phyloP scores from a whole-genome alignment of 2,888 invertebrate genomes.

The Dicranocentrus wangi region DNA sequence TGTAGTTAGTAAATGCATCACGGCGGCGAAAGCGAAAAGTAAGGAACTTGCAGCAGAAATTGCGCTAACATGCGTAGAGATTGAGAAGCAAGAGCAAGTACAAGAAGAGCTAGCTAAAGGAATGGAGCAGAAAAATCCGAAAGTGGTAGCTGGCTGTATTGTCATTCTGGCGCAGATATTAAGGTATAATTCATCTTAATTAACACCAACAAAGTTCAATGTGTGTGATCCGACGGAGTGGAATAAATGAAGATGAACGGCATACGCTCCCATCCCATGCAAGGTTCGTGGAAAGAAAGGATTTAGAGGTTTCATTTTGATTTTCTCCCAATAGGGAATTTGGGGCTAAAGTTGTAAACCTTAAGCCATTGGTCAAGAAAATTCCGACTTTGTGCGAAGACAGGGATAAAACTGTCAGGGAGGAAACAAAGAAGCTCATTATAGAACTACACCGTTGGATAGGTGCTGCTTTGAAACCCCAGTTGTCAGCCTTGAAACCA shows the following conservation, averaged over 20 bases:
- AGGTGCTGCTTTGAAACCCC: slow-evolving; percentile 86
- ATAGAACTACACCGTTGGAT: slow-evolving; percentile 96
- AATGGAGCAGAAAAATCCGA: slow-evolving; percentile 96
- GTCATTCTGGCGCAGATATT: slow-evolving; percentile 84
- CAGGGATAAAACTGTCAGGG: slow-evolving; percentile 91
- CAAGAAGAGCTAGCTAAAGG: slow-evolving; percentile 94
- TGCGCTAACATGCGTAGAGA: slow-evolving; percentile 94
- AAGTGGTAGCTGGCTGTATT: slow-evolving; percentile 90
- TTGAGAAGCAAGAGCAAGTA: slow-evolving; percentile 93
- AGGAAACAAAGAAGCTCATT: slow-evolving; percentile 92
- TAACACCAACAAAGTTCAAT: slow-evolving; percentile 5
- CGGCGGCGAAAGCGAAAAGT: slow-evolving; percentile 91
- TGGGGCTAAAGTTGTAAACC: slow-evolving; percentile 90
- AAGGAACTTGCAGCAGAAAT: slow-evolving; percentile 93
- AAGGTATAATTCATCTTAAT: slow-evolving; percentile 75
- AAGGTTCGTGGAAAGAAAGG: too few relatives aligned
- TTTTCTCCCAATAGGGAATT: slow-evolving; percentile 83
- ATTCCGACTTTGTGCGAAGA: slow-evolving; percentile 89
- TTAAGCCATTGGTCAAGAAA: slow-evolving; percentile 92
- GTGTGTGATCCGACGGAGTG: not conserved
- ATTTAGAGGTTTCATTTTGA: too few relatives aligned
- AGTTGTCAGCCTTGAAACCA: slow-evolving; percentile 89
- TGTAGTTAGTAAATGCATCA: slow-evolving; percentile 92
- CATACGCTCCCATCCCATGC: too few relatives aligned
- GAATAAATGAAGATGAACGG: too few relatives aligned